Evolutionary conservation across 2,888 invertebrate genomes (phyloP).

Genomic region (Hoplodrina blanda): DNA sequence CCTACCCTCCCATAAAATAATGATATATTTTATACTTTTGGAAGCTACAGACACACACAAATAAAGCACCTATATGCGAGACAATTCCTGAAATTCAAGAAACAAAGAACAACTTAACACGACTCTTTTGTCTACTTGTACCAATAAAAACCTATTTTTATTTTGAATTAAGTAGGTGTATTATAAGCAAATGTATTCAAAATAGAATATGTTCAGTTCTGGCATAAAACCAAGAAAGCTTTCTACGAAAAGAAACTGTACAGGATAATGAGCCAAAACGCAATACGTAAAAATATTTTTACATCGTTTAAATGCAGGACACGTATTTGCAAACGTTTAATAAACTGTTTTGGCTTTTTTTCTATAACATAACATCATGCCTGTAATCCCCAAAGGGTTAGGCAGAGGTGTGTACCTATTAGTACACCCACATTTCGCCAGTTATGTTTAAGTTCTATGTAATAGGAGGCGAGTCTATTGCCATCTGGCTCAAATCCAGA

Average conservation of each 20-base stretch:
- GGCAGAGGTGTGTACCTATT: too few relatives aligned
- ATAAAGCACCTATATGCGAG: background rate
- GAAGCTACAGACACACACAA: too few relatives aligned
- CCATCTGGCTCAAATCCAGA: too few relatives aligned
- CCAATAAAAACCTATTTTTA: constrained; percentile 21
- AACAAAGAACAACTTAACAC: background rate
- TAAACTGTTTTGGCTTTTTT: constrained; percentile 53
- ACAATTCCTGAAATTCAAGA: background rate
- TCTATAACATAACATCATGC: too few relatives aligned
- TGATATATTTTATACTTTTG: too few relatives aligned
- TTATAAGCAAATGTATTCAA: constrained; percentile 65
- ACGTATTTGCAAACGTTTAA: constrained; percentile 57
- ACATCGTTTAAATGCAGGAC: constrained; percentile 49
- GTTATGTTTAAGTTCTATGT: too few relatives aligned
- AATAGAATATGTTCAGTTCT: constrained; percentile 65
- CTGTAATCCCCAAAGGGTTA: too few relatives aligned
- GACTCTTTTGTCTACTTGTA: background rate
- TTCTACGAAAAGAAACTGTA: constrained; percentile 75
- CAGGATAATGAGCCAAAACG: constrained; percentile 77
- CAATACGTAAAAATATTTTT: constrained; percentile 68
- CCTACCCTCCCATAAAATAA: too few relatives aligned
- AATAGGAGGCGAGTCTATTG: too few relatives aligned
- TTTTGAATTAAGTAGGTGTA: constrained; percentile 34
- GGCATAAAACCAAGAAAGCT: constrained; percentile 81
- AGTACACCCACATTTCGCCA: too few relatives aligned